Base-by-base conservation (phyloP, 2,797 vertebrate species). In the Lagocephalus sceleratus region DNA sequence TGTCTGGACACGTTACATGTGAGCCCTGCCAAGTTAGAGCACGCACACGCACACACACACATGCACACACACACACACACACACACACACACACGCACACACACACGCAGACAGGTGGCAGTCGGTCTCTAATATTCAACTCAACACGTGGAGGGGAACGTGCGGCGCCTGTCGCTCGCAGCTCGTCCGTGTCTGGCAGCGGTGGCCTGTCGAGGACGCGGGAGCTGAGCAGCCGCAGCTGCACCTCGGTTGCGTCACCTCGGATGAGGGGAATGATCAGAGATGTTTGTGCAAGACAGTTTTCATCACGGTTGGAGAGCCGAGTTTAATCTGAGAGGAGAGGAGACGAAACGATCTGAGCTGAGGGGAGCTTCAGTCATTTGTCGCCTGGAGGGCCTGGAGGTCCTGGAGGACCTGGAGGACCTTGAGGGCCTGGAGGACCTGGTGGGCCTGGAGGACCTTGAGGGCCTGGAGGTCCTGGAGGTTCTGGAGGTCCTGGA, bases 91-190 rank as follows among this genome's bases (percentile, higher is more conserved):
- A 35, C 32, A 5, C 32, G 14, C 32, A 58, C 39, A 58, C 51
- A 25, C 47, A 39, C 54, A 51, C 32, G 46, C 61, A 65, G 57
- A 58, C 54, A 57, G 62, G 53, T 46, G 68, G 53, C 61, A 60
- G 58, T 60, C 2, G 54, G 55, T 42, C 20, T 51, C 48, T 60
- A 45, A 46, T 49, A 21, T 53, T 60, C 60, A 17, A 43, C 54
- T 57, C 45, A 46, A 48, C 47, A 57, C 60, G 55, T 20, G 47
- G 32, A 43, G 43, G 29, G 51, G 63, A 59, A 39, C 25, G 58
- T 62, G 35, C 41, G 20, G n/a, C n/a, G n/a, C n/a, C n/a, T n/a
- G n/a, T n/a, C n/a, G n/a, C n/a, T n/a, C 25, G 2, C 53, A 15
- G 57, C 23, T 11, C n/a, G 22, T n/a, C 49, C 40, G 22, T 6